Percentiles rank a stretch among this genome's conserved stretches.
Evolutionary conservation across 2,797 vertebrate genomes (phyloP).

Genomic region (Pseudomugil gertrudae): DNA sequence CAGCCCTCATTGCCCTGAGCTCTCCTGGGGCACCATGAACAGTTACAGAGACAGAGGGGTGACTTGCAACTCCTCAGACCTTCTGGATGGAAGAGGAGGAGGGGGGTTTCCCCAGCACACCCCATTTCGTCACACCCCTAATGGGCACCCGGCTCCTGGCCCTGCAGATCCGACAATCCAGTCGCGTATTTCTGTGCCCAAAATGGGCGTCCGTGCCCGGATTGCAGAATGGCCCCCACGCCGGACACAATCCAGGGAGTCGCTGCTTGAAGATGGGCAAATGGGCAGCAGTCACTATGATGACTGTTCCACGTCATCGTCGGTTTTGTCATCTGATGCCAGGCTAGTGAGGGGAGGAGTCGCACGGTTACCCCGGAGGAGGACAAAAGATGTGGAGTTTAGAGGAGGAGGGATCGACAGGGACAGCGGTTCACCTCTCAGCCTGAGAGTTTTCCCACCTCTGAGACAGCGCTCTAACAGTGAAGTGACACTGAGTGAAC

Average conservation of each 20-base stretch:
- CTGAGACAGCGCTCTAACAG: constrained; percentile 91
- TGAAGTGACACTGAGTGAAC: constrained; percentile 92
- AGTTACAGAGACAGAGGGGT: constrained; percentile 81
- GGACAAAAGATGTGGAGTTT: constrained; percentile 88
- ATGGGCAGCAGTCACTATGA: constrained; percentile 67
- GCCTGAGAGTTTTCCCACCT: constrained; percentile 77
- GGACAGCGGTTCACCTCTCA: constrained; percentile 68
- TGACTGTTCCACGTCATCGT: constrained; percentile 54
- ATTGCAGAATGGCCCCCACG: constrained; percentile 94
- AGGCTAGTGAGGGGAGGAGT: constrained; percentile 65
- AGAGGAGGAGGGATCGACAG: constrained; percentile 75
- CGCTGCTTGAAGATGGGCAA: constrained; percentile 83
- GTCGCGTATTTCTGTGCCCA: constrained; percentile 86
- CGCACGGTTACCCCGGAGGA: constrained; percentile 79
- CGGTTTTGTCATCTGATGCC: constrained; percentile 56
- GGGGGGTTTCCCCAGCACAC: constrained; percentile 73
- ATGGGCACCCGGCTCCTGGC: constrained; percentile 79
- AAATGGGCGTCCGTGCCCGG: constrained; percentile 93
- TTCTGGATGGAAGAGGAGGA: constrained; percentile 74
- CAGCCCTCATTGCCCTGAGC: constrained; percentile 70
- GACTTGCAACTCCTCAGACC: constrained; percentile 82
- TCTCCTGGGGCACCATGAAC: constrained; percentile 68
- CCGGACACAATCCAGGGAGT: constrained; percentile 85
- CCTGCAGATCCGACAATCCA: constrained; percentile 49
- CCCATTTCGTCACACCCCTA: constrained; percentile 68